Conservation (phyloP, 2,888 invertebrate species). For the Xylota segnis region DNA sequence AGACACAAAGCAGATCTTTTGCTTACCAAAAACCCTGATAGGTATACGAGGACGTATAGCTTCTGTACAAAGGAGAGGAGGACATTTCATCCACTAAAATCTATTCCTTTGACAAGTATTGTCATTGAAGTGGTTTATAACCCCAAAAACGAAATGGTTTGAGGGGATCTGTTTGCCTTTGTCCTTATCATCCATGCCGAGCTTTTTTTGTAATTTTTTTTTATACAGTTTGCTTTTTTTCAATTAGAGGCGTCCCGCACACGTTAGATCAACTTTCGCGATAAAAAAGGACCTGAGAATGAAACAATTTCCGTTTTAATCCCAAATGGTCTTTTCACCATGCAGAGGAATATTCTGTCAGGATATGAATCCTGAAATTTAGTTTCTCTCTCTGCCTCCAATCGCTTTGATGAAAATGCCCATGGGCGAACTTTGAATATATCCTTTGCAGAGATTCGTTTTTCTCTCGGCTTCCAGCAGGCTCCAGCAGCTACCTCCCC, state of each 20-base stretch:
- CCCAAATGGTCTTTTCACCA: constrained; percentile 60
- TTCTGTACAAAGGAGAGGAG: neutral
- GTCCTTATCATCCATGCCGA: constrained; percentile 59
- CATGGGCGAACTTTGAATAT: constrained; percentile 59
- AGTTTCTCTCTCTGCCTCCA: constrained; percentile 20
- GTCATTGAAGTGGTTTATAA: constrained; percentile 43
- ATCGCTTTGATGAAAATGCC: constrained; percentile 64
- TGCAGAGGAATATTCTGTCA: constrained; percentile 54
- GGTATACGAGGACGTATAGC: neutral
- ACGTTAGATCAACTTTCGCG: constrained; percentile 65
- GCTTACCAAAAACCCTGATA: no score
- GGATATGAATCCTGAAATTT: constrained; percentile 66
- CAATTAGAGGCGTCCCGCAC: constrained; percentile 65
- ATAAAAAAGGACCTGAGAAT: constrained; percentile 70
- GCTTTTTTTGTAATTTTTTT: neutral
- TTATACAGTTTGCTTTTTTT: constrained; percentile 37
- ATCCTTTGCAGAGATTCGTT: constrained; percentile 41
- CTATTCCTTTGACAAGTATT: constrained; percentile 59
- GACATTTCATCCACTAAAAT: constrained; percentile 22
- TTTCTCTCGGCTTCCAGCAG: neutral
- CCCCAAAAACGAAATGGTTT: constrained; percentile 31
- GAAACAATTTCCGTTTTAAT: constrained; percentile 75
- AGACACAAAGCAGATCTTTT: constrained; percentile 46
- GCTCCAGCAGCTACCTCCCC: no score
- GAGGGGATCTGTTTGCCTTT: constrained; percentile 44